These are phyloP conservation scores for Lycocerus yunnanus DNA, from an alignment of 2,888 invertebrate species.

Conservation along the genomic window DNA sequence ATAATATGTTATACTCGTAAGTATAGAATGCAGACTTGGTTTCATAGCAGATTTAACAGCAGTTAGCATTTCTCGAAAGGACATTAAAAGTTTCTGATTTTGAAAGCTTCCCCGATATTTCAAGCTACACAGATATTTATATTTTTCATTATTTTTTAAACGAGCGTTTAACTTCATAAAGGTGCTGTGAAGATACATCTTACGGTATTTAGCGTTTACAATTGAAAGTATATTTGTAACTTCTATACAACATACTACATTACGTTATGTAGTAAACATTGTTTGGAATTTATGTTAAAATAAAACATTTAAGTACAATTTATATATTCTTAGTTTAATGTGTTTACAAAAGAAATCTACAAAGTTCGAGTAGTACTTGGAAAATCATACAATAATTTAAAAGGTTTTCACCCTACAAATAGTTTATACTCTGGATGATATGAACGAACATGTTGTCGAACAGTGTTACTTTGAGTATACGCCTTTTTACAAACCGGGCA, in stretches of 20 bases:
- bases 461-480: slow-evolving; percentile 44
- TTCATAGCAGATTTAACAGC: too few relatives aligned
- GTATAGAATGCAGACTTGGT: too few relatives aligned
- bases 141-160: too few relatives aligned
- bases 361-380: neutral
- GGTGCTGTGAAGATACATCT: too few relatives aligned
- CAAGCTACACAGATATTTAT: too few relatives aligned
- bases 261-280: neutral
- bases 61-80: too few relatives aligned
- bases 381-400: neutral
- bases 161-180: too few relatives aligned
- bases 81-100: too few relatives aligned
- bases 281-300: neutral
- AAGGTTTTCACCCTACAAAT: neutral
- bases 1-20: too few relatives aligned
- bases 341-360: neutral
- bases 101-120: too few relatives aligned
- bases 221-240: too few relatives aligned
- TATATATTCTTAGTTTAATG: neutral
- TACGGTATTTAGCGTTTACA: too few relatives aligned
- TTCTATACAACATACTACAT: neutral
- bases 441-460: slow-evolving; percentile 35
- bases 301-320: neutral
- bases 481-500: slow-evolving; percentile 49
- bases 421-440: slow-evolving; percentile 16